Conservation (phyloP, 2,888 invertebrate genomes). For the Noctua fimbriata region DNA sequence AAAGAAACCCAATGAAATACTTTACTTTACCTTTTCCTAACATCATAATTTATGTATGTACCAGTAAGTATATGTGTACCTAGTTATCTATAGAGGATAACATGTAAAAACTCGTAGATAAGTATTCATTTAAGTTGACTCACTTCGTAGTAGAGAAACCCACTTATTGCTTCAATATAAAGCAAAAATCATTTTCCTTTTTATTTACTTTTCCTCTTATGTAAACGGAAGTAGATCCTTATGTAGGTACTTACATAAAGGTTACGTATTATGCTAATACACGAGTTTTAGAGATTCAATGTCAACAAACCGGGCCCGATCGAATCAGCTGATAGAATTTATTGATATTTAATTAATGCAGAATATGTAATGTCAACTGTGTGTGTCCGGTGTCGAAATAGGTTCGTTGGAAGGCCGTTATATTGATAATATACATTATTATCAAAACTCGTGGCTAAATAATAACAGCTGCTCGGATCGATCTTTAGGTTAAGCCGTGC, state of each 20-base stretch:
- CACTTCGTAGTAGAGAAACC: constrained; percentile 5
- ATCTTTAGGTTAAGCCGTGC: no score
- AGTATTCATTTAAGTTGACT: constrained; percentile 6
- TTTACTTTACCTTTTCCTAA: constrained; percentile 6
- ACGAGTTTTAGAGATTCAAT: constrained; percentile 38
- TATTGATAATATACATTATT: constrained; percentile 18
- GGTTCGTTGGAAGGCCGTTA: constrained; percentile 29
- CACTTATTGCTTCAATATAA: neutral
- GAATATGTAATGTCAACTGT: constrained; percentile 20
- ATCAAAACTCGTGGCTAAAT: no score
- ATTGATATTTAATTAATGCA: constrained; percentile 34
- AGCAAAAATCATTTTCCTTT: neutral
- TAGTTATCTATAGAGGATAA: constrained; percentile 36
- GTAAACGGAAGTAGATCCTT: neutral
- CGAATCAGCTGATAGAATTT: constrained; percentile 20
- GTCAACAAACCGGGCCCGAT: constrained; percentile 24
- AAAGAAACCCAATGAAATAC: neutral
- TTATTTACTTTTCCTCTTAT: neutral
- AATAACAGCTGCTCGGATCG: no score
- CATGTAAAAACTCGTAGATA: constrained; percentile 7
- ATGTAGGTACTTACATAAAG: neutral
- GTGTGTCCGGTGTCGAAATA: constrained; percentile 13
- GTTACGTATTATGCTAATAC: constrained; percentile 1
- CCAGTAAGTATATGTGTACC: neutral
- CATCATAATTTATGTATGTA: neutral